Base-by-base conservation (phyloP, 1,140 invertebrate genomes). In the Acromyrmex charruanus region DNA sequence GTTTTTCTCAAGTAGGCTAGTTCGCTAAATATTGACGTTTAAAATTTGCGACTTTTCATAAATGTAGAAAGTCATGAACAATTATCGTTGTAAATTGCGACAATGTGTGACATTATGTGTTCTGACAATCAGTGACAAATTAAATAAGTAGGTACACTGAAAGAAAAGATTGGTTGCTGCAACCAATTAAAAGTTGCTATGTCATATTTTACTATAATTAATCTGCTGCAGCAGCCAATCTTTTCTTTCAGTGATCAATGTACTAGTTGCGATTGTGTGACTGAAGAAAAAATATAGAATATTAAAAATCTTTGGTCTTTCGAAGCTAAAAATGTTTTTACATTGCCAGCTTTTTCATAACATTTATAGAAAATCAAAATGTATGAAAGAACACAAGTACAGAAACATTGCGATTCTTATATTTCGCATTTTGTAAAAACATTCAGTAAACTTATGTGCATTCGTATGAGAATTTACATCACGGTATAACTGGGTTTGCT, bases 1-100 rank as follows among this genome's bases (percentile, higher is more conserved):
- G n/a, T 61, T 75, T 84, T 84, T 39, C 39, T 39, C 35, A 18
- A 82, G 53, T 31, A 21, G 28, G 25, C 14, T 21, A 49, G 25
- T 14, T 59, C 39, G 25, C 44, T 53, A 49, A 59, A 61, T 39
- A 80, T 69, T 44, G 51, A 58, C 7, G 66, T 58, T 53, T 6
- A 21, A 49, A 49, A 82, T 82, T 59, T 18, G 31, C 10, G 7
- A 21, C 31, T 58, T 59, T 31, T n/a, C 25, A 4, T 7, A 25
- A 59, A 61, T 35, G 18, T 28, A 5, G 51, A 35, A 74, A 51
- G 10, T 59, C n/a, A 3, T 28, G 58, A 44, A 44, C 3, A 14
- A 18, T 18, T 25, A 16, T 74, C 14, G 6, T 63, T 21, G 39
- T 39, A 16, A 69, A 69, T 69, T 28, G n/a, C 28, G 14, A 35